A percentile compares a stretch with the other conserved stretches of the same genome.
These are phyloP conservation scores for Meloidogyne hapla DNA, from an alignment of 1,140 invertebrate genomes.

Conservation along the genomic window DNA sequence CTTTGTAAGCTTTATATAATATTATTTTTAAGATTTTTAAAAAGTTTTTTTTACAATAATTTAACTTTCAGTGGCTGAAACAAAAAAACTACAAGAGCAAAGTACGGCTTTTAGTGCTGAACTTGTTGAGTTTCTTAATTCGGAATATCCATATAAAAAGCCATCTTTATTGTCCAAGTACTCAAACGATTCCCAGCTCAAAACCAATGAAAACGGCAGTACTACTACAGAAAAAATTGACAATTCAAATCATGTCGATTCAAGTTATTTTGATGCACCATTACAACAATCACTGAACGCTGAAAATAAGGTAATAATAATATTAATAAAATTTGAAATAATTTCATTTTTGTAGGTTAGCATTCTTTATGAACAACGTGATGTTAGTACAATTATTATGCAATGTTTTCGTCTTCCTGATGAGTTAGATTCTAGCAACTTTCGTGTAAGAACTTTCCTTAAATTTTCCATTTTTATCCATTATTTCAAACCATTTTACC, in stretches of 20 bases:
- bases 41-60: not conserved
- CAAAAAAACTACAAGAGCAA: constrained; percentile 10
- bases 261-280: not conserved
- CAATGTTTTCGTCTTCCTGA: constrained; percentile 31
- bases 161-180: not conserved
- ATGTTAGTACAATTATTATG: constrained; percentile 24
- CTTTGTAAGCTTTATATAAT: not conserved
- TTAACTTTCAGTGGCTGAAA: constrained; percentile 12
- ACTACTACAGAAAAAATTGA: not conserved
- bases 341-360: not conserved
- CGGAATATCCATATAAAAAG: not conserved
- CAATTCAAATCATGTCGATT: not conserved
- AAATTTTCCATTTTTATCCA: too few relatives aligned
- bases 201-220: not conserved
- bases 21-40: not conserved
- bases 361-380: constrained; percentile 25
- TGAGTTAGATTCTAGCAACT: constrained; percentile 25
- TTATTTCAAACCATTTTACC: too few relatives aligned
- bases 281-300: not conserved
- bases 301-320: not conserved
- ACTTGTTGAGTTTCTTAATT: constrained; percentile 8
- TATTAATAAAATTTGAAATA: not conserved
- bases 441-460: constrained; percentile 13
- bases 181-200: not conserved
- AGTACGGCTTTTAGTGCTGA: constrained; percentile 2